Evolutionary conservation across 2,113 vertebrate genomes (phyloP).

Genomic region (Lycaon pictus): DNA sequence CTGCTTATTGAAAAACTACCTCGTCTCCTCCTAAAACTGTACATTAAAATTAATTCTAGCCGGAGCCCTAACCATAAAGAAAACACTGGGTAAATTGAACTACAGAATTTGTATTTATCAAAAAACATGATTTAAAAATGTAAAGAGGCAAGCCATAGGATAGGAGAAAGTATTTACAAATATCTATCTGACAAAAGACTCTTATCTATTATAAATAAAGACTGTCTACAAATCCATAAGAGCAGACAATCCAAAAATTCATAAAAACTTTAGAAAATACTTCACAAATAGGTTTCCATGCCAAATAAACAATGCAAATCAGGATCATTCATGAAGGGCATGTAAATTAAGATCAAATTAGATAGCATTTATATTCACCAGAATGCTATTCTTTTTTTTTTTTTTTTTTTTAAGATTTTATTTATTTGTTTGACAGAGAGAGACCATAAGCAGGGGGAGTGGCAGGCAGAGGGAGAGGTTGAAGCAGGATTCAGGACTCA

Average conservation of each 20-base stretch:
- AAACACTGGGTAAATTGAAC: neutral
- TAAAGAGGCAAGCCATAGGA: neutral
- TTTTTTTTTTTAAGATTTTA: no score
- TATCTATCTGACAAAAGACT: neutral
- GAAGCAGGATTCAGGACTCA: no score
- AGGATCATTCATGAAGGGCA: neutral
- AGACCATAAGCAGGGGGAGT: no score
- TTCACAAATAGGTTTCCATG: conserved; percentile 29
- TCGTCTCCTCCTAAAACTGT: neutral
- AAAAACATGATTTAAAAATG: neutral
- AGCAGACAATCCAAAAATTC: neutral
- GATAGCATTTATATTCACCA: neutral
- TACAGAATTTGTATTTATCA: neutral
- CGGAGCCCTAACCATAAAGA: neutral
- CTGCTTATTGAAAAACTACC: neutral
- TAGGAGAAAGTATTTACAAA: neutral
- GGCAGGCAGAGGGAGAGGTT: no score
- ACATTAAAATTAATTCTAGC: conserved; percentile 11
- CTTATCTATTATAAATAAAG: neutral
- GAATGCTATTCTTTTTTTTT: neutral
- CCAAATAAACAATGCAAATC: neutral
- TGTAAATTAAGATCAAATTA: conserved; percentile 37
- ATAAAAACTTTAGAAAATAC: neutral
- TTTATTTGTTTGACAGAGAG: no score
- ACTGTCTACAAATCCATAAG: neutral